These are phyloP conservation scores for Cynopterus sphinx DNA, from an alignment of 2,797 vertebrate genomes.

Conservation along the genomic window DNA sequence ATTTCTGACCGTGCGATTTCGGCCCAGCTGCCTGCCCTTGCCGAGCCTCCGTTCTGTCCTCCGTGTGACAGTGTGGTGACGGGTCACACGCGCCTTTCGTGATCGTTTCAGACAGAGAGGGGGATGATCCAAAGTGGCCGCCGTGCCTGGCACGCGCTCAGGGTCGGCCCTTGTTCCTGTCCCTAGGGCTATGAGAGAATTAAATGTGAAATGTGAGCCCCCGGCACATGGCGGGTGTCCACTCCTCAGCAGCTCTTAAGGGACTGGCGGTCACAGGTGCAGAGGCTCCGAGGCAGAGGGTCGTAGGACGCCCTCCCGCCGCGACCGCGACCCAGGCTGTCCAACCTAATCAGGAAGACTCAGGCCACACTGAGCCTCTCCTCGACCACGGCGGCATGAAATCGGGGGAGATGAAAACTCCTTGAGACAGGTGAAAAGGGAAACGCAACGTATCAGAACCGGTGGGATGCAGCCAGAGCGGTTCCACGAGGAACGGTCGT, in stretches of 20 bases:
- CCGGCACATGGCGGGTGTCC: background rate
- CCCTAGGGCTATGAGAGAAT: background rate
- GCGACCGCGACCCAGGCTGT: background rate
- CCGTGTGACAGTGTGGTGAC: background rate
- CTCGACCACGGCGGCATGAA: background rate
- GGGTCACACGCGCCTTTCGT: background rate
- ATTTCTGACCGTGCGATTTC: background rate
- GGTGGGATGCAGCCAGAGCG: background rate
- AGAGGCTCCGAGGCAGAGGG: background rate
- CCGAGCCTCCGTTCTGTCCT: background rate
- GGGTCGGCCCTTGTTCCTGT: background rate
- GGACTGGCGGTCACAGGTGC: background rate
- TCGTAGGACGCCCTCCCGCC: too few relatives aligned
- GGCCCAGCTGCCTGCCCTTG: background rate
- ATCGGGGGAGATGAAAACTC: background rate
- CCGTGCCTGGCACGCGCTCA: background rate
- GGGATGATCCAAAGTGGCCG: background rate
- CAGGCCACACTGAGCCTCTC: too few relatives aligned
- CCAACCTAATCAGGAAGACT: background rate
- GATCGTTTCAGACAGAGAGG: background rate
- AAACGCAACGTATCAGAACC: background rate
- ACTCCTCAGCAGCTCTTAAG: background rate
- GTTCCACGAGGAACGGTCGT: background rate
- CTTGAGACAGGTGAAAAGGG: background rate
- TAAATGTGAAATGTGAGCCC: background rate